Percentiles rank a stretch among this genome's conserved stretches.
Evolutionary conservation across 2,797 vertebrate genomes (phyloP).

Genomic region (Picus viridis): DNA sequence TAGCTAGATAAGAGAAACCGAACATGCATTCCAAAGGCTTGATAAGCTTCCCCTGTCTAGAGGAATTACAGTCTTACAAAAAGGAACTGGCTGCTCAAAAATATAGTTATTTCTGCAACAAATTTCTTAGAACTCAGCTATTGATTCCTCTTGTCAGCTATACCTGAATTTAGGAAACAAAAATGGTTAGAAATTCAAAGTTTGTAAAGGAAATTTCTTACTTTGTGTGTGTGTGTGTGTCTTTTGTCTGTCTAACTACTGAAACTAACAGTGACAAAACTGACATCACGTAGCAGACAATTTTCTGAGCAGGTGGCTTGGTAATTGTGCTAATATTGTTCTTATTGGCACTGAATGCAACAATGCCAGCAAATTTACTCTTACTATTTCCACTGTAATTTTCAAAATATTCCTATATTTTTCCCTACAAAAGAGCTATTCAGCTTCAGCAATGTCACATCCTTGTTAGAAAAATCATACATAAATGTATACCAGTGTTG

Average conservation of each 20-base stretch:
- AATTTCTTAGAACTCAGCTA: background rate
- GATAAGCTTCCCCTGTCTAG: background rate
- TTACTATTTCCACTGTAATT: background rate
- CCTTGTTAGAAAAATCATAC: background rate
- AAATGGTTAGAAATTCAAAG: background rate
- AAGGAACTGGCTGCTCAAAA: background rate
- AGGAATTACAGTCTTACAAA: background rate
- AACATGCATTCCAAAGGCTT: background rate
- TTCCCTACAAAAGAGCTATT: background rate
- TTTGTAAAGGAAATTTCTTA: constrained; percentile 30
- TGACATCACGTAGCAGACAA: background rate
- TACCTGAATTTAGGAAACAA: constrained; percentile 4
- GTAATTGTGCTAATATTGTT: background rate
- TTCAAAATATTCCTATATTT: background rate
- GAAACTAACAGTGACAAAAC: constrained; percentile 20
- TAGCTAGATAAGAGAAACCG: background rate
- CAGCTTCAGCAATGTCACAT: background rate
- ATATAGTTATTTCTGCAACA: constrained; percentile 5
- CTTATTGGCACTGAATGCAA: background rate
- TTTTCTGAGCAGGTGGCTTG: constrained; percentile 35
- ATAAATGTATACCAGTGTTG: background rate
- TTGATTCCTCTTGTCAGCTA: background rate
- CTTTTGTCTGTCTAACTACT: constrained; percentile 16
- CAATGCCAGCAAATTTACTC: background rate
- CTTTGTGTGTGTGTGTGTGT: background rate